Evolutionary conservation across 2,797 vertebrate species (phyloP), one percentile per base, ranked within the genome.

Genomic region (Muscicapa comitata): DNA sequence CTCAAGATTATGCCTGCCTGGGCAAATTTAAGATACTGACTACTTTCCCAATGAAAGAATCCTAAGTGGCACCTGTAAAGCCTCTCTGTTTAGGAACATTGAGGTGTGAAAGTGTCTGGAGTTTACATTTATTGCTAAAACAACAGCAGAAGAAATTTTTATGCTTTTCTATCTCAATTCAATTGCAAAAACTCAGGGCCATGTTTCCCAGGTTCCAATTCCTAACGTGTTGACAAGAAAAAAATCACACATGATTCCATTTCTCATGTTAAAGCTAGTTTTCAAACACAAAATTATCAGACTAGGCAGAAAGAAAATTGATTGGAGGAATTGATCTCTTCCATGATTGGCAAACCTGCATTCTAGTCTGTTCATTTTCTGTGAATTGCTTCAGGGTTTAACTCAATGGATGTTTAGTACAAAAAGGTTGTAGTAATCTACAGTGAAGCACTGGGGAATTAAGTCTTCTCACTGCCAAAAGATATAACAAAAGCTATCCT

Each of bases 11-110:
- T 57, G 4, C 9, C 7, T 67, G 5, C 21, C 14, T 9, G 25
- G 13, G 8, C 1, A 84, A 48, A 63, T 74, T 37, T 72, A 81
- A 26, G 33, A 71, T 65, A 24, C 16, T 48, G 20, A 54, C 38
- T 61, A 35, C 21, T 63, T 63, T 35, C 11, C 13, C 31, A 38
- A 2, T 48, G 19, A 71, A 77, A 26, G 15, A 75, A 58, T 40
- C 1, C 2, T 28, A 47, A 38, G 19, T 4, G 37, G 11, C 48
- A 37, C 1, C 2, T 3, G 0, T 9, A 23, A 35, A 74, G 25
- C 1, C 7, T 40, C 35, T 43, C 5, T 45, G 4, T 67, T 81
- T 68, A 63, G n/a, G 21, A 75, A 1, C 15, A 72, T 5, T 35
- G 23, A 47, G 6, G 7, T 61, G 4, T 58, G 24, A 40, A 81